Percentiles rank a stretch among this genome's conserved stretches.
Conservation (phyloP, 2,797 vertebrate species). For the Poecilia wingei region DNA sequence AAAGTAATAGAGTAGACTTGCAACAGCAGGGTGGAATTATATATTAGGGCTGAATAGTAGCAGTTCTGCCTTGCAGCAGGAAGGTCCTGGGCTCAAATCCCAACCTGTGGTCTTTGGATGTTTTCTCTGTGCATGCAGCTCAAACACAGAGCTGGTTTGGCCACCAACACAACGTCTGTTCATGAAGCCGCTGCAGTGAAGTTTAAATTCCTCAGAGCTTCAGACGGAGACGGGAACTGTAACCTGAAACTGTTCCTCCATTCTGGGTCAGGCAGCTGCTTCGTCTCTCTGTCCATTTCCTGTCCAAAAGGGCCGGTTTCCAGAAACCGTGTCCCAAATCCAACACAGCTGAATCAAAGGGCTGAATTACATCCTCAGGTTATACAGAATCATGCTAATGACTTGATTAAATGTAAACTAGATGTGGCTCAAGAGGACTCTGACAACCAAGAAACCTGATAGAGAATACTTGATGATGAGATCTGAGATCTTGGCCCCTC, state of each 20-base stretch:
- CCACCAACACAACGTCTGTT: too few species aligned
- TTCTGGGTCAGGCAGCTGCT: neutral
- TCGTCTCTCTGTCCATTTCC: too few species aligned
- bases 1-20: neutral
- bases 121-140: too few species aligned
- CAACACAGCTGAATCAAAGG: neutral
- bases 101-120: neutral
- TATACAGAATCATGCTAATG: too few species aligned
- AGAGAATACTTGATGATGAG: too few species aligned
- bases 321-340: neutral
- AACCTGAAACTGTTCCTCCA: neutral
- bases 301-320: neutral
- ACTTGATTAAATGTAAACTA: too few species aligned
- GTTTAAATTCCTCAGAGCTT: neutral
- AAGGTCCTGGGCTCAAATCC: neutral
- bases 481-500: too few species aligned
- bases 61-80: neutral
- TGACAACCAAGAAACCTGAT: too few species aligned
- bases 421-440: too few species aligned
- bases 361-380: too few species aligned
- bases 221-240: neutral
- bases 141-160: too few species aligned
- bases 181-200: too few species aligned
- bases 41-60: neutral
- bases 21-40: neutral